Conservation (phyloP, 2,797 vertebrate species). For the Pelobates cultripes region DNA sequence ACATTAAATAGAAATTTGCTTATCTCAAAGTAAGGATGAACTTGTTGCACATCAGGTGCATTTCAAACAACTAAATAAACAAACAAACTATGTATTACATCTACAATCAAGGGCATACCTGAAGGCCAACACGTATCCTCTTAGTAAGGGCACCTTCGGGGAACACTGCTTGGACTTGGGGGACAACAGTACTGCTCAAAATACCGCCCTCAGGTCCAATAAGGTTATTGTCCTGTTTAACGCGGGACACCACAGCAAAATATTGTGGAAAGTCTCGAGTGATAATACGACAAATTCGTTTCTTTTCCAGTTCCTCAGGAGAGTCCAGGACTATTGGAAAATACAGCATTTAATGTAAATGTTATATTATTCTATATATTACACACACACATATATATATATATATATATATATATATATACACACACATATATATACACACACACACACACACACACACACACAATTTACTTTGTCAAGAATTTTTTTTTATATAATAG, state of each 20-base stretch:
- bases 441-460: too few relatives aligned
- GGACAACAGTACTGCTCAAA: slow-evolving; percentile 93
- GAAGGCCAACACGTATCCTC: slow-evolving; percentile 92
- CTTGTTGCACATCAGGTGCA: too few relatives aligned
- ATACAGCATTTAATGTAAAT: slow-evolving; percentile 17
- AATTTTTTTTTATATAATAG: too few relatives aligned
- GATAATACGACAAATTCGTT: slow-evolving; percentile 94
- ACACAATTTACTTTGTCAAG: too few relatives aligned
- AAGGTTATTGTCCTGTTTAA: slow-evolving; percentile 95
- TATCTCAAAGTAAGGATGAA: too few relatives aligned
- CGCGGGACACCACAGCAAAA: slow-evolving; percentile 94
- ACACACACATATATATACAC: too few relatives aligned
- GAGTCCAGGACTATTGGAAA: slow-evolving; percentile 84
- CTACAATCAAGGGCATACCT: slow-evolving; percentile 74
- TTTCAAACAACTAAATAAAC: too few relatives aligned
- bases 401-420: too few relatives aligned
- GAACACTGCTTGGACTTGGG: slow-evolving; percentile 95
- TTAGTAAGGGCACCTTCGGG: slow-evolving; percentile 96
- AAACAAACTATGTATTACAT: too few relatives aligned
- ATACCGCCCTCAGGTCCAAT: slow-evolving; percentile 96
- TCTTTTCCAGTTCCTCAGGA: slow-evolving; percentile 91
- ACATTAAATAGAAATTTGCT: too few relatives aligned
- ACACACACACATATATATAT: too few relatives aligned
- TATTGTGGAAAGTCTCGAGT: slow-evolving; percentile 97
- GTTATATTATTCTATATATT: too few relatives aligned